These are phyloP conservation scores for Blennius ocellaris DNA, from an alignment of 2,113 vertebrate species.

Conservation along the genomic window DNA sequence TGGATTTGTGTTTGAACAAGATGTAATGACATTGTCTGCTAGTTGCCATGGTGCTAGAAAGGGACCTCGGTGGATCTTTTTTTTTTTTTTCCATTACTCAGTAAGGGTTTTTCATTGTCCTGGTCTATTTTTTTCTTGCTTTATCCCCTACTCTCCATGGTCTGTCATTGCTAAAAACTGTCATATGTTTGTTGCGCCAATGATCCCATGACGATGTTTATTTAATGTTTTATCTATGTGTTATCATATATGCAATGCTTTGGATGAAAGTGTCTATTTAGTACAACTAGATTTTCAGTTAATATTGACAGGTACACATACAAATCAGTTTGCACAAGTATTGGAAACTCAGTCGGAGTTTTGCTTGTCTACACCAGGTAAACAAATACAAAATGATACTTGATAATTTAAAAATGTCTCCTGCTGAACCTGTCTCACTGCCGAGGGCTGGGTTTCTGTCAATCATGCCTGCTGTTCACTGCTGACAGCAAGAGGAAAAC, in stretches of 20 bases:
- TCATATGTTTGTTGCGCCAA: conserved; percentile 24
- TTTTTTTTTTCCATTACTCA: background rate
- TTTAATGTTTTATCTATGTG: conserved; percentile 9
- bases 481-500: conserved; percentile 13
- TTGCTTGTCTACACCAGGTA: background rate
- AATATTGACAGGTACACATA: background rate
- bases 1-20: conserved; percentile 65
- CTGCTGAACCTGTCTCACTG: background rate
- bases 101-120: conserved; percentile 23
- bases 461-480: conserved; percentile 5
- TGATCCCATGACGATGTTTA: conserved; percentile 16
- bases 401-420: background rate
- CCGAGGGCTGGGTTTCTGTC: background rate
- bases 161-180: conserved; percentile 29
- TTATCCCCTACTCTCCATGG: conserved; percentile 1
- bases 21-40: conserved; percentile 58
- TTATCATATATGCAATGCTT: background rate
- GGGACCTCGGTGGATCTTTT: conserved; percentile 5
- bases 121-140: conserved; percentile 28
- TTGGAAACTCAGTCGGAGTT: background rate
- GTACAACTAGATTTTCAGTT: background rate
- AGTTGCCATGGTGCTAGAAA: conserved; percentile 54
- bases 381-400: background rate
- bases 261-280: too few relatives aligned
- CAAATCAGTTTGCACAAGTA: background rate